Base-by-base conservation (phyloP, 1,140 invertebrate genomes). In the Aphelinus certus region DNA sequence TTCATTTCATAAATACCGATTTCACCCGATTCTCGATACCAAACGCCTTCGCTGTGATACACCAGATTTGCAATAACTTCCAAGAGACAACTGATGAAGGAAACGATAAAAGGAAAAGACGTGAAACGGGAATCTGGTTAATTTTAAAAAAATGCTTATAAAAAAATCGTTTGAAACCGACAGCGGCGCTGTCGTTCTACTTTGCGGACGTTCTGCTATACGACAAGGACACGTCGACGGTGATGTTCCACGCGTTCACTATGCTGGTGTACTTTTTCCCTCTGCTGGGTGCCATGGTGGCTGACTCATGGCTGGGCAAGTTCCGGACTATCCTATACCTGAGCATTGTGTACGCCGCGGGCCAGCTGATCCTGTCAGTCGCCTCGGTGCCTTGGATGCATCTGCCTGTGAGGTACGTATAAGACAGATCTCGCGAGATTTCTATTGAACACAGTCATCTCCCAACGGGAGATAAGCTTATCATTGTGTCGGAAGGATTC, bases 201-300 rank as follows among this genome's bases (percentile, higher is more conserved):
- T 88, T 97, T 5, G 89, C 87, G 2, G 90, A 93, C 49, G 90
- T 93, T 60, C 86, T 97, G 6, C 78, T 85, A 0, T 95, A 92
- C 76, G 81, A 80, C 2, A 90, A 94, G 71, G 88, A 93, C 51
- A 86, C 87, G 0, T 90, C 95, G 0, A 97, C 94, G 3, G 90
- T 95, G 3, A 91, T 95, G 6, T 98, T 94, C 83, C 96, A 98
- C 84, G 81, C 89, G 0, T 98, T 97, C 83, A 89, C 90, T 6
- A 94, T 93, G 87, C 84, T 96, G n/a, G 94, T 94, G 43, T 98
- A 97, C 82, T 94, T 97, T 81, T 95, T 94, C 51, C 95, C 96
- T 0, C 75, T 98, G 7, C 82, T 97, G 46, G 96, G 97, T 1
- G 96, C 96, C 0, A 93, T 97, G 65, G 78, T 97, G 10, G 95